Conservation (phyloP, 2,797 vertebrate species). For the Phrynocephalus guinanensis region DNA sequence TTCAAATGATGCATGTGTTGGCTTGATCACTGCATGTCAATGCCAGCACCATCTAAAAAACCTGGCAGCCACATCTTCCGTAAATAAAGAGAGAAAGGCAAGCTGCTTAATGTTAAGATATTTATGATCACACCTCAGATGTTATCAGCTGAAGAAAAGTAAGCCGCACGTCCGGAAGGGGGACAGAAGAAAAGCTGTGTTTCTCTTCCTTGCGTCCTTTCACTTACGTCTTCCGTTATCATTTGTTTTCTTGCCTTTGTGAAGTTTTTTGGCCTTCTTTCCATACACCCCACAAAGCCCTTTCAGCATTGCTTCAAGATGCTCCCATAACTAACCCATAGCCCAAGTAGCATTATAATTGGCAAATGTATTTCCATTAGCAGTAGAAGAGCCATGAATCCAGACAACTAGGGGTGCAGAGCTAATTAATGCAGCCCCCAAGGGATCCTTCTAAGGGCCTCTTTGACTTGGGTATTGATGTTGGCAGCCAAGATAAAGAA, state of each 20-base stretch:
- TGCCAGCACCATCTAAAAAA: background rate
- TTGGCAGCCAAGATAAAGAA: conserved; percentile 1
- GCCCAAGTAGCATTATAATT: conserved; percentile 17
- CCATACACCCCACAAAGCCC: background rate
- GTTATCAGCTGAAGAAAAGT: background rate
- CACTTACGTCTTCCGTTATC: background rate
- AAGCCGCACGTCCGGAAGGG: background rate
- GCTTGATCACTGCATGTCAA: background rate
- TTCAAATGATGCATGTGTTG: background rate
- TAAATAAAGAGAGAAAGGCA: background rate
- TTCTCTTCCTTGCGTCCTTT: background rate
- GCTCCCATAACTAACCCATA: conserved; percentile 2
- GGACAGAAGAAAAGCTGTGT: no score
- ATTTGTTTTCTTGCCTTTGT: background rate
- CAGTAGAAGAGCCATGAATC: background rate
- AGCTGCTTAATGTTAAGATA: background rate
- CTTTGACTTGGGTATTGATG: conserved; percentile 3
- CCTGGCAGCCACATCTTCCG: background rate
- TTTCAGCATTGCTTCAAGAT: conserved; percentile 24
- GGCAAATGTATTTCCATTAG: conserved; percentile 20
- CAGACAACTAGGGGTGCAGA: background rate
- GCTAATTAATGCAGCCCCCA: conserved; percentile 22
- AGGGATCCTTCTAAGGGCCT: conserved; percentile 7
- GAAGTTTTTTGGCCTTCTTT: background rate
- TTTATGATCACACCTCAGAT: background rate